Evolutionary conservation across 2,113 vertebrate genomes (phyloP).

Genomic region (Echinops telfairi): DNA sequence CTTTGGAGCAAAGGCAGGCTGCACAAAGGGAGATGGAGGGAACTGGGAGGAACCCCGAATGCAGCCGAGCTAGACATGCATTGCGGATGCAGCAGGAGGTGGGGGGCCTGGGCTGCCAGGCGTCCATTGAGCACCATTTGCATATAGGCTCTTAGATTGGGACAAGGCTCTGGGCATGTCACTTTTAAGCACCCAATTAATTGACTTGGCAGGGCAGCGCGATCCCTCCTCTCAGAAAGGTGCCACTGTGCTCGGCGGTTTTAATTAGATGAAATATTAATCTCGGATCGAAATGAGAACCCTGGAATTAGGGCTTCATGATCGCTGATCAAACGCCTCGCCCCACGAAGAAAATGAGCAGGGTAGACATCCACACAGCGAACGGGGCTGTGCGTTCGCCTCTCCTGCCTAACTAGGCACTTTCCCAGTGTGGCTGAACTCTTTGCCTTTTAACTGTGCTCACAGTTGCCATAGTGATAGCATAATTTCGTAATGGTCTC

Average conservation of each 20-base stretch:
- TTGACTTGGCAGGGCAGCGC: conserved; percentile 80
- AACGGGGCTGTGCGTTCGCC: conserved; percentile 84
- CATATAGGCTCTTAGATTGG: conserved; percentile 80
- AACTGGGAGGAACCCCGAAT: conserved; percentile 48
- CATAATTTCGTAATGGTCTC: conserved; percentile 94
- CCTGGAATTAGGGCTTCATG: conserved; percentile 87
- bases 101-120: conserved; percentile 35
- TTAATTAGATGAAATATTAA: conserved; percentile 86
- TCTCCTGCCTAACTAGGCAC: conserved; percentile 89
- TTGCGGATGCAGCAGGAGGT: conserved; percentile 67
- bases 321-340: conserved; percentile 85
- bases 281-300: conserved; percentile 83
- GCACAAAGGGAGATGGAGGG: conserved; percentile 51
- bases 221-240: conserved; percentile 69
- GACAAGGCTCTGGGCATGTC: conserved; percentile 80
- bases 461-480: conserved; percentile 92
- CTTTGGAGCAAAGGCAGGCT: not conserved
- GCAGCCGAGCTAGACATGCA: conserved; percentile 56
- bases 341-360: conserved; percentile 86
- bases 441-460: conserved; percentile 90
- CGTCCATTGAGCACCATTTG: conserved; percentile 63
- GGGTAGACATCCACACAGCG: conserved; percentile 77
- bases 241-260: conserved; percentile 73
- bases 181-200: conserved; percentile 87
- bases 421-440: conserved; percentile 88